Evolutionary conservation across 2,888 invertebrate species (phyloP).

Genomic region (Bursaphelenchus okinawaensis): DNA sequence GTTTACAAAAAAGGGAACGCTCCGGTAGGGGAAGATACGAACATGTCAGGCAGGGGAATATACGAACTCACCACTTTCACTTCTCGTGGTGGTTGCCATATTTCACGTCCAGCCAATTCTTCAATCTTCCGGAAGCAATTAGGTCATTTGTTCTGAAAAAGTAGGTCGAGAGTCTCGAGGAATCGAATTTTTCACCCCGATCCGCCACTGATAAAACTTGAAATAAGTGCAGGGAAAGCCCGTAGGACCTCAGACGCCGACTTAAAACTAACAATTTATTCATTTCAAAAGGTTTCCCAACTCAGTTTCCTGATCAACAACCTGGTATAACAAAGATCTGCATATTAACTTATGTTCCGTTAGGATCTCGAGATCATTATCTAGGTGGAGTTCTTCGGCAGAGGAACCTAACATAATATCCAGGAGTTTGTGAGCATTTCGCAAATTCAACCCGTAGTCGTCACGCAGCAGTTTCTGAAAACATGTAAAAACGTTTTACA

Average conservation of each 20-base stretch:
- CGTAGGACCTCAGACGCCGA: neutral
- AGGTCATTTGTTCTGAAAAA: neutral
- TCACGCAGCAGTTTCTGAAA: slow-evolving; percentile 5
- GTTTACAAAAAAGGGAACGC: neutral
- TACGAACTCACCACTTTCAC: slow-evolving; percentile 4
- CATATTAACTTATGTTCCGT: neutral
- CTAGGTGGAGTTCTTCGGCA: neutral
- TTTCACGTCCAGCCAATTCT: neutral
- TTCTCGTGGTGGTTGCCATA: neutral
- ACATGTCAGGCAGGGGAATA: neutral
- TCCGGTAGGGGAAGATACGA: neutral
- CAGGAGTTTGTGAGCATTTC: slow-evolving; percentile 1
- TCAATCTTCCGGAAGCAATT: neutral
- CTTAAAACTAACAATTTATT: neutral
- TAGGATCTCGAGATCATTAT: neutral
- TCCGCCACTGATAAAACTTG: neutral
- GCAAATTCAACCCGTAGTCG: slow-evolving; percentile 9
- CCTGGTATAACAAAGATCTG: neutral
- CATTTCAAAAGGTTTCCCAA: no score
- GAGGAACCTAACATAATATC: neutral
- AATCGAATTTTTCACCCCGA: neutral
- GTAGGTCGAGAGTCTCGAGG: neutral
- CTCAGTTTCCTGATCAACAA: neutral
- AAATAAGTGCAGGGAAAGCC: neutral
- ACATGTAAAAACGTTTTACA: neutral